Base-by-base conservation (phyloP, 2,113 vertebrate genomes). In the Chelonoidis abingdonii region DNA sequence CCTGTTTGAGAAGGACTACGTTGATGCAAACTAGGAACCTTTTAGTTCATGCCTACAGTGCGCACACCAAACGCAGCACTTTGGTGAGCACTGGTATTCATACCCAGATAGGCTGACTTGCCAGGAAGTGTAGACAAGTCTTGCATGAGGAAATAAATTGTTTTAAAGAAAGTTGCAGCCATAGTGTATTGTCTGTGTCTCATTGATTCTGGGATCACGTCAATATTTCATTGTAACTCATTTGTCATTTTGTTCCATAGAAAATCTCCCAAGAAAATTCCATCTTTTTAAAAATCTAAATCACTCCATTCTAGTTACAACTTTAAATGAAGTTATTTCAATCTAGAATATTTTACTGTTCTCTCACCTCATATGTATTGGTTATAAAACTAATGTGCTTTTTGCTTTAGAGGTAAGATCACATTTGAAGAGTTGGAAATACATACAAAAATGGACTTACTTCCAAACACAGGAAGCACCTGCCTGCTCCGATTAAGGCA, bases 401-500 rank as follows among this genome's bases (percentile, higher is more conserved):
- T 93, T 93, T 80, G 8, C 29, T 94, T 75, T 89, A 29, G 80
- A 91, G 19, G 19, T 62, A 89, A 53, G 59, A 92, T 90, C 84
- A 9, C 41, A 57, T 92, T 95, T 96, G 86, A 94, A 80, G 95
- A 75, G 31, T n/a, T 84, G 21, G 29, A 38, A 82, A 83, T 87
- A 93, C 89, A 92, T 92, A 76, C 47, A 85, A 88, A 90, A 93
- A 35, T 38, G 54, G 83, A 35, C 52, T 59, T 7, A 72, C 93
- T 94, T 72, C 90, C 83, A 97, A 96, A 50, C 82, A 52, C 13
- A 52, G 54, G 49, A 86, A 5, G 6, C 88, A 92, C 25, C 7
- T 92, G 21, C 31, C 90, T 89, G 8, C 72, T 92, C 94, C 49
- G 38, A 89, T 82, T 93, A 89, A 13, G 54, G 79, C 8, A 88